A percentile compares a stretch with the other conserved stretches of the same genome.
phyloP scores from a whole-genome alignment of 2,113 vertebrate genomes.

The Oryzias curvinotus region DNA sequence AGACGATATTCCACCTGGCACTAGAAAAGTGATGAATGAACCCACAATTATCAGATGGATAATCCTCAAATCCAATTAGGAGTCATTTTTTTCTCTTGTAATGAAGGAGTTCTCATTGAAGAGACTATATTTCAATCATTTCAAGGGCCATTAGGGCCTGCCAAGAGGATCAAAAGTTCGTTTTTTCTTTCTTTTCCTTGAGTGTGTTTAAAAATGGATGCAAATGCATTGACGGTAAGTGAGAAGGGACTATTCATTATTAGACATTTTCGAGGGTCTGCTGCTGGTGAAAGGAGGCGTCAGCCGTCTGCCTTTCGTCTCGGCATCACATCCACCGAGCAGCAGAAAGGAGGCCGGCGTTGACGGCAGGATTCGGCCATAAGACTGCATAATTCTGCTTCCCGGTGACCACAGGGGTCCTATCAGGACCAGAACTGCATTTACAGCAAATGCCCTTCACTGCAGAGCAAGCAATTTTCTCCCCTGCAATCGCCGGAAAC shows the following conservation, averaged over 20 bases:
- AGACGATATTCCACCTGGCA: neutral
- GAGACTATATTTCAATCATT: constrained; percentile 28
- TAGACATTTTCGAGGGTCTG: constrained; percentile 10
- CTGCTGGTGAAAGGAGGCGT: constrained; percentile 29
- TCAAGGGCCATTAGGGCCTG: constrained; percentile 24
- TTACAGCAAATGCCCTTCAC: constrained; percentile 60
- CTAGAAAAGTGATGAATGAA: constrained; percentile 15
- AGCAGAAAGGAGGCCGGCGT: constrained; percentile 15
- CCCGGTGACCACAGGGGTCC: constrained; percentile 61
- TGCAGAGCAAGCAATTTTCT: constrained; percentile 53
- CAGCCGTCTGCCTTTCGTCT: constrained; percentile 32
- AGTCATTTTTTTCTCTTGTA: constrained; percentile 33
- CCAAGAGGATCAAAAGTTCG: constrained; percentile 45
- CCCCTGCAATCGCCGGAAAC: constrained; percentile 42
- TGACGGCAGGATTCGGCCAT: constrained; percentile 26
- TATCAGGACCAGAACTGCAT: constrained; percentile 59
- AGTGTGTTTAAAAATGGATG: constrained; percentile 27
- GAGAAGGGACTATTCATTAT: constrained; percentile 5
- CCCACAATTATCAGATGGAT: constrained; percentile 4
- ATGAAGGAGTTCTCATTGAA: constrained; percentile 33
- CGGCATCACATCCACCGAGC: neutral
- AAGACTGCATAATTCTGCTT: constrained; percentile 52
- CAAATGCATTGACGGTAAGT: constrained; percentile 13
- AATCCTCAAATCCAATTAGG: constrained; percentile 38
- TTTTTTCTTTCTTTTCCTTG: constrained; percentile 19